Evolutionary conservation across 2,797 vertebrate species (phyloP).

Genomic region (Tympanoctomys barrerae): DNA sequence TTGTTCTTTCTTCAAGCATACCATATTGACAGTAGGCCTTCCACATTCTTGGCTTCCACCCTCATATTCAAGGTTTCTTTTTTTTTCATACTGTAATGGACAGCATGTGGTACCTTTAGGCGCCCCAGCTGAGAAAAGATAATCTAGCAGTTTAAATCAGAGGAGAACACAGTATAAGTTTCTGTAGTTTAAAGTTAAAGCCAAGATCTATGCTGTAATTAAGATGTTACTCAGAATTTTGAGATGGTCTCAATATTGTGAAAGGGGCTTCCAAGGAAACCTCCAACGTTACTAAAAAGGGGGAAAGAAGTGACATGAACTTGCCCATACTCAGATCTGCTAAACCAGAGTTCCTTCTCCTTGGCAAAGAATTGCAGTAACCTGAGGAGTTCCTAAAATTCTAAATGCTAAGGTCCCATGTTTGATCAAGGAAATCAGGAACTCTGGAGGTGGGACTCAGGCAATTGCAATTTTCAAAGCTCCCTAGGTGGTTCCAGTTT

Average conservation of each 20-base stretch:
- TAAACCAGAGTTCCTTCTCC: not conserved
- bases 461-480: slow-evolving; percentile 54
- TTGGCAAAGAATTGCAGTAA: slow-evolving; percentile 24
- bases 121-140: slow-evolving; percentile 40
- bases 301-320: not conserved
- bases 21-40: slow-evolving; percentile 79
- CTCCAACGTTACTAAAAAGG: not conserved
- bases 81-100: not conserved
- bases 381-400: not conserved
- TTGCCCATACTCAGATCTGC: not conserved
- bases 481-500: slow-evolving; percentile 44
- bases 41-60: slow-evolving; percentile 64
- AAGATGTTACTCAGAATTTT: slow-evolving; percentile 8
- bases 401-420: not conserved
- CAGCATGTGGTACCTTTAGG: slow-evolving; percentile 52
- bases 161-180: not conserved
- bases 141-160: slow-evolving; percentile 54
- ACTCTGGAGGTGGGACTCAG: not conserved
- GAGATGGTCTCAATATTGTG: not conserved
- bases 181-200: not conserved
- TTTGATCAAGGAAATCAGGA: slow-evolving; percentile 23
- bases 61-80: slow-evolving; percentile 33
- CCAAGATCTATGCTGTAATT: not conserved
- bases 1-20: slow-evolving; percentile 58
- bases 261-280: slow-evolving; percentile 18